Conservation (phyloP, 2,888 invertebrate genomes). For the Apantesis nais region DNA sequence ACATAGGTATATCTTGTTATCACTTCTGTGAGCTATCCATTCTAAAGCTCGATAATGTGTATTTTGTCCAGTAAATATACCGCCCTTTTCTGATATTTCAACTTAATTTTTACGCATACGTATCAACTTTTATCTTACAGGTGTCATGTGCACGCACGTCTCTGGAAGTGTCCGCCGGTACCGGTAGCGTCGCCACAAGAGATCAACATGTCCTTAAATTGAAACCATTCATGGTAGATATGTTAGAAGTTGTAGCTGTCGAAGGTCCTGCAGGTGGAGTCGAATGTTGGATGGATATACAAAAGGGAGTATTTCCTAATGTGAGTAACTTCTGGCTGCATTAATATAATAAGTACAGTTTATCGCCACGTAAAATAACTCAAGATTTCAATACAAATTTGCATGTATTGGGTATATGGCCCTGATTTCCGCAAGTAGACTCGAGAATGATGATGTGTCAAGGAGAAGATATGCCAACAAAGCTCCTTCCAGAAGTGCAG, state of each 20-base stretch:
- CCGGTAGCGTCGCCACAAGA: constrained; percentile 52
- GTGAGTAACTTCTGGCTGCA: constrained; percentile 62
- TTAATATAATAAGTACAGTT: background rate
- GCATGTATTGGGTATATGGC: no score
- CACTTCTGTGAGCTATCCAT: background rate
- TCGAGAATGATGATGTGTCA: no score
- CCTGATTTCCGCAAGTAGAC: no score
- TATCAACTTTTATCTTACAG: constrained; percentile 49
- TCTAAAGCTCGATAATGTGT: background rate
- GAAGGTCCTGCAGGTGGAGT: constrained; percentile 88
- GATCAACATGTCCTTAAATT: constrained; percentile 76
- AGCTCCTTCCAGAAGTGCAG: no score
- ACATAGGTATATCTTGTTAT: background rate
- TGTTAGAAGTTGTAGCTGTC: constrained; percentile 89
- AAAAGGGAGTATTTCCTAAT: constrained; percentile 89
- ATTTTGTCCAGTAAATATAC: background rate
- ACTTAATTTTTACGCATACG: background rate
- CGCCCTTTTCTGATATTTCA: background rate
- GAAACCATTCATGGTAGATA: constrained; percentile 89
- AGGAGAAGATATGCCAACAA: no score
- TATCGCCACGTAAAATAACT: background rate
- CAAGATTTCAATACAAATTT: no score
- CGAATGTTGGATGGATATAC: constrained; percentile 92
- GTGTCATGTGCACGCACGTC: constrained; percentile 77
- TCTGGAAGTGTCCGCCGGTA: constrained; percentile 70